Evolutionary conservation across 2,888 invertebrate species (phyloP).

Genomic region (Spilosoma lubricipeda): DNA sequence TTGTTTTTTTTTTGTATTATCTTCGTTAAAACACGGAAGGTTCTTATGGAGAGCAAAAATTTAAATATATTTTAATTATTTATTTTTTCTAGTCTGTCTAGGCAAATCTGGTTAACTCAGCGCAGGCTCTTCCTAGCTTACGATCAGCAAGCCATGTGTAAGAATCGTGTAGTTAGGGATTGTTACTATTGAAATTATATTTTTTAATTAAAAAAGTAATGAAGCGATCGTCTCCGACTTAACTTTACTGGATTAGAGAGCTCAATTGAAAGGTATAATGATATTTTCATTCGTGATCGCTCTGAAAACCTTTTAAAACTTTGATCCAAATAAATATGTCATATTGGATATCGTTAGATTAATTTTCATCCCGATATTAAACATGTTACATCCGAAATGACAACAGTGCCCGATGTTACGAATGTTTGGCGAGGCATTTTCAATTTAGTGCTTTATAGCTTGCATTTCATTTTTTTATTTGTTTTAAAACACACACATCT

Average conservation of each 20-base stretch:
- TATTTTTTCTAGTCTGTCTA: too few species aligned
- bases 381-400: constrained; percentile 56
- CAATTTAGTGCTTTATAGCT: background rate
- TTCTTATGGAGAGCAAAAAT: too few species aligned
- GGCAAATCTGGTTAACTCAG: too few species aligned
- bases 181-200: background rate
- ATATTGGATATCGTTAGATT: constrained; percentile 42
- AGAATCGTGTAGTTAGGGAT: too few species aligned
- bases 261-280: constrained; percentile 13
- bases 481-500: background rate
- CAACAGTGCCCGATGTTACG: constrained; percentile 32
- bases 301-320: constrained; percentile 55
- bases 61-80: too few species aligned
- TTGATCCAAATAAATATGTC: constrained; percentile 58
- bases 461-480: background rate
- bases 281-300: constrained; percentile 53
- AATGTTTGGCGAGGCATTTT: background rate
- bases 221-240: background rate
- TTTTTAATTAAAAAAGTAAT: background rate
- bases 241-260: constrained; percentile 14
- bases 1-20: too few species aligned
- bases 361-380: constrained; percentile 61
- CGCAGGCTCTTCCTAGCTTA: too few species aligned
- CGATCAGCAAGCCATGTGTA: too few species aligned
- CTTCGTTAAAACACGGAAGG: too few species aligned